Conservation (phyloP, 2,113 vertebrate species). For the Platichthys flesus region DNA sequence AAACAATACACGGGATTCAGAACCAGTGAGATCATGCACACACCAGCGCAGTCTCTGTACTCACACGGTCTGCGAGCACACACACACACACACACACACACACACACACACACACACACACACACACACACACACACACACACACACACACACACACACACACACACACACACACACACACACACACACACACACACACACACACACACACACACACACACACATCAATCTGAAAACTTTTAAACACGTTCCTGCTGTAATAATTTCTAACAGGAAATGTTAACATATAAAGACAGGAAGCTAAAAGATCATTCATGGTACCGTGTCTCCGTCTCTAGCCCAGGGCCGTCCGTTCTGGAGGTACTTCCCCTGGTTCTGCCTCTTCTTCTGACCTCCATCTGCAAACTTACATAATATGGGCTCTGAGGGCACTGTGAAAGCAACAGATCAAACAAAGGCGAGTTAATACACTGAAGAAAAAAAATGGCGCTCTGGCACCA, state of each 20-base stretch:
- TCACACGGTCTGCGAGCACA: slow-evolving; percentile 4
- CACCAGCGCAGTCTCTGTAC: slow-evolving; percentile 19
- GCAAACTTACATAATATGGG: slow-evolving; percentile 96
- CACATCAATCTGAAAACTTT: neutral
- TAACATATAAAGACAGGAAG: neutral
- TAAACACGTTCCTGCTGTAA: neutral
- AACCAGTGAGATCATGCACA: slow-evolving; percentile 69
- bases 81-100: neutral
- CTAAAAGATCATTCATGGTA: slow-evolving; percentile 58
- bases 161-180: neutral
- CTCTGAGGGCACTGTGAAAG: slow-evolving; percentile 87
- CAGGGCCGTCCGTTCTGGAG: slow-evolving; percentile 91
- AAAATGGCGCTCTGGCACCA: slow-evolving; percentile 34
- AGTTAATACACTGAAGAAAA: slow-evolving; percentile 47
- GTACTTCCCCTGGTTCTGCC: slow-evolving; percentile 92
- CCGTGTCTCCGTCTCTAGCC: slow-evolving; percentile 89
- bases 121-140: neutral
- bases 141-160: neutral
- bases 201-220: neutral
- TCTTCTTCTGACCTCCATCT: slow-evolving; percentile 95
- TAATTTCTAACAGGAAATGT: neutral
- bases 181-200: neutral
- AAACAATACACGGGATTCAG: slow-evolving; percentile 75
- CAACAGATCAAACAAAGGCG: slow-evolving; percentile 56
- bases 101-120: neutral